phyloP scores from a whole-genome alignment of 2,797 vertebrate genomes.

The Buceros bicornis region DNA sequence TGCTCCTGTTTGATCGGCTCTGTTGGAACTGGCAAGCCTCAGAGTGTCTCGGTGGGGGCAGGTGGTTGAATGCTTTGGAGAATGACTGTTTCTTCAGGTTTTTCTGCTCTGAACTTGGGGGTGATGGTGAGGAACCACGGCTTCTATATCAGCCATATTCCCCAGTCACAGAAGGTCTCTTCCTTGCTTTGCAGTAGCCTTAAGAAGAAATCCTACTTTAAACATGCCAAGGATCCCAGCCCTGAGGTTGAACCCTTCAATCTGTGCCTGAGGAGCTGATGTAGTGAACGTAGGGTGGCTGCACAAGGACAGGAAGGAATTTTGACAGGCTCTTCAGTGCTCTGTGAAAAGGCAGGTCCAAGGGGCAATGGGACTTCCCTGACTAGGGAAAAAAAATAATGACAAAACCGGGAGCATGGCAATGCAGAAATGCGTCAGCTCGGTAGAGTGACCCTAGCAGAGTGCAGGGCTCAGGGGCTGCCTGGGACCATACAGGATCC shows the following conservation, averaged over 20 bases:
- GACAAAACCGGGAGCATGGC: background rate
- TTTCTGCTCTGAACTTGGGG: background rate
- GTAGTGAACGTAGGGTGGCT: background rate
- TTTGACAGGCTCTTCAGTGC: background rate
- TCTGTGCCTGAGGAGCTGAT: background rate
- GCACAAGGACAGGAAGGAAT: background rate
- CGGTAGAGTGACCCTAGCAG: background rate
- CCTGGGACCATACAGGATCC: too few relatives aligned
- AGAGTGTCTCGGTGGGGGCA: rapidly evolving
- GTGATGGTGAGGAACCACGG: rapidly evolving
- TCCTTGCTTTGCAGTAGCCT: background rate
- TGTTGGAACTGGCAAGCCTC: background rate
- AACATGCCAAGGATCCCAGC: background rate
- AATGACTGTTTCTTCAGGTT: background rate
- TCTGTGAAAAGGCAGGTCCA: background rate
- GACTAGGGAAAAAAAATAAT: background rate
- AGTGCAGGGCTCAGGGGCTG: background rate
- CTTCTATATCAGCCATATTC: background rate
- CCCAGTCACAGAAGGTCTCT: background rate
- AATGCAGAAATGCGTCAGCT: background rate
- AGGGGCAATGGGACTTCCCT: background rate
- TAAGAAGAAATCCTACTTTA: background rate
- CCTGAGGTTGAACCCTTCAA: background rate
- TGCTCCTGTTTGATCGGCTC: background rate
- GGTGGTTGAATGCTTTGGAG: background rate